Conservation (phyloP, 1,140 invertebrate species). For the Brachionus rubens region DNA sequence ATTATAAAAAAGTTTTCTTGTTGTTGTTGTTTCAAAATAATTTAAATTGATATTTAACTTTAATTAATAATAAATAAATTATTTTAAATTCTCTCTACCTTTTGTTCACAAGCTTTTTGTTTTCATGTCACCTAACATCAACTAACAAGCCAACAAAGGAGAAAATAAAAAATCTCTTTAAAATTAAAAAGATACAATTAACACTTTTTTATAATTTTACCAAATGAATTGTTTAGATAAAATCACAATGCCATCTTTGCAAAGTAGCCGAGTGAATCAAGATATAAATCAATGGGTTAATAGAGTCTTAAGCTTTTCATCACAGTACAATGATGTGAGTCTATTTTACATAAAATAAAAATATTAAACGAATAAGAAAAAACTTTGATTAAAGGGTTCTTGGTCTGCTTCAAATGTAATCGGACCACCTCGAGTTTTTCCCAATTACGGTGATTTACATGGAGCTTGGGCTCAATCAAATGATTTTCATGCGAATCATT, state of each 20-base stretch:
- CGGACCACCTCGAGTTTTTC: conserved; percentile 45
- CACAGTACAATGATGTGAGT: neutral
- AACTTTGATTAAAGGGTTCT: neutral
- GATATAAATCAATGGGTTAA: conserved; percentile 12
- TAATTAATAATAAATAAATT: too few species aligned
- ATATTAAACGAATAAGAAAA: neutral
- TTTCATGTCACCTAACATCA: too few species aligned
- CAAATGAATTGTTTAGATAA: too few species aligned
- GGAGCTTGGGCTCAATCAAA: conserved; percentile 28
- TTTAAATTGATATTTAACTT: too few species aligned
- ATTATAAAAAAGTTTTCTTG: too few species aligned
- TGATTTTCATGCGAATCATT: conserved; percentile 44
- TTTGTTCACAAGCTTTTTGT: too few species aligned
- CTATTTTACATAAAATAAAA: neutral
- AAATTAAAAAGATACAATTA: too few species aligned
- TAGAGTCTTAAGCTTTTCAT: conserved; percentile 9
- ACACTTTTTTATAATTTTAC: too few species aligned
- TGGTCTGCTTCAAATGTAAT: conserved; percentile 20
- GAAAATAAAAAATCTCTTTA: too few species aligned
- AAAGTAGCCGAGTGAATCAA: neutral
- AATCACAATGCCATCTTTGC: neutral
- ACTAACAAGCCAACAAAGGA: too few species aligned
- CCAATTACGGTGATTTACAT: conserved; percentile 45
- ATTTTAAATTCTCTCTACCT: too few species aligned
- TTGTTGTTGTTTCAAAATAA: too few species aligned